Evolutionary conservation across 2,113 vertebrate species (phyloP).

Genomic region (Phasianus colchicus): DNA sequence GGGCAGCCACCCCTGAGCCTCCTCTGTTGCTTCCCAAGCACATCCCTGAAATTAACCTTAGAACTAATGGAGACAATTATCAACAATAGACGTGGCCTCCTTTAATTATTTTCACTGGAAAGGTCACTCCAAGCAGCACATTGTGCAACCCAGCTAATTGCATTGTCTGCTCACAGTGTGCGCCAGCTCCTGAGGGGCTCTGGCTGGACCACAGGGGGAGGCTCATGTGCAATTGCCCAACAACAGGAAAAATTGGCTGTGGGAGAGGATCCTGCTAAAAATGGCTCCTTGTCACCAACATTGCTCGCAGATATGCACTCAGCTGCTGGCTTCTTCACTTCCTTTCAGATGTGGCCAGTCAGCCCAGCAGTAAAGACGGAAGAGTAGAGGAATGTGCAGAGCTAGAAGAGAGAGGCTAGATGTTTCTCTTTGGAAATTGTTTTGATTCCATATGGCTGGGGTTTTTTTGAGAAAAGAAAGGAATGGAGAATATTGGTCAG

Average conservation of each 20-base stretch:
- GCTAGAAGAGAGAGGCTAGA: neutral
- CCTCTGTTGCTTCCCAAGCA: slow-evolving; percentile 31
- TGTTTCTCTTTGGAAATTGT: neutral
- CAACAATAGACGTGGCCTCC: slow-evolving; percentile 43
- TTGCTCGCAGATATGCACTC: neutral
- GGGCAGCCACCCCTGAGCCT: slow-evolving; percentile 3
- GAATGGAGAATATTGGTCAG: neutral
- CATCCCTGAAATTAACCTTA: slow-evolving; percentile 64
- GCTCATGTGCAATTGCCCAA: neutral
- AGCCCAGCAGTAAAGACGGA: slow-evolving; percentile 17
- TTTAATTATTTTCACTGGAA: slow-evolving; percentile 73
- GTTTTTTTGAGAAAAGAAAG: neutral
- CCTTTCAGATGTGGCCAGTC: slow-evolving; percentile 34
- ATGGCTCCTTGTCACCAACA: slow-evolving; percentile 27
- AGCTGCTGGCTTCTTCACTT: neutral
- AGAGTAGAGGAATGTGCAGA: neutral
- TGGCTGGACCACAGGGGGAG: fast-evolving
- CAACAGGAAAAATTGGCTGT: neutral
- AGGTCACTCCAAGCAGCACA: slow-evolving; percentile 31
- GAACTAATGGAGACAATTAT: slow-evolving; percentile 76
- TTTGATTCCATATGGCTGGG: neutral
- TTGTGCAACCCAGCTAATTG: slow-evolving; percentile 50
- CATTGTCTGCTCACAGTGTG: slow-evolving; percentile 24
- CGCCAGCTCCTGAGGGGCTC: neutral
- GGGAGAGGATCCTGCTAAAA: slow-evolving; percentile 19